phyloP scores from a whole-genome alignment of 2,888 invertebrate species.

The Archips crataeganus region DNA sequence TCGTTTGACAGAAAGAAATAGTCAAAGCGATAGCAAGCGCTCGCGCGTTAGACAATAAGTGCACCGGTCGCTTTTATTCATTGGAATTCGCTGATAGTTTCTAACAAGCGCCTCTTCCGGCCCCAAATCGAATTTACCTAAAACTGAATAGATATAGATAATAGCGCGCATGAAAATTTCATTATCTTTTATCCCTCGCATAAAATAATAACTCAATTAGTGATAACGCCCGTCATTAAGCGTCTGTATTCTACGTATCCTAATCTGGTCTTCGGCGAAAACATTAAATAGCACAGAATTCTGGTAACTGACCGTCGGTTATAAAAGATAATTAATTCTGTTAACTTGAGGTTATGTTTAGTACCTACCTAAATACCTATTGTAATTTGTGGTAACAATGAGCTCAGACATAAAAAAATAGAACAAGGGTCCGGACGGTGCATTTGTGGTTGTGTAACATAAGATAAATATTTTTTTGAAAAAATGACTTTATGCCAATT shows the following conservation, averaged over 20 bases:
- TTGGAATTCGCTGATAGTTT: not conserved
- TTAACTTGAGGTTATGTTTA: not conserved
- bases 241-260: conserved; percentile 19
- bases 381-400: too few species aligned
- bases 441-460: too few species aligned
- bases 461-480: too few species aligned
- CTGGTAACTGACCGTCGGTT: conserved; percentile 1
- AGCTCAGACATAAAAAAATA: too few species aligned
- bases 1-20: too few species aligned
- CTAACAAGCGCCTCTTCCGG: not conserved
- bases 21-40: too few species aligned
- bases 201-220: conserved; percentile 19
- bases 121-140: not conserved
- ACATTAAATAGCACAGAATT: conserved; percentile 9
- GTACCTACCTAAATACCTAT: not conserved
- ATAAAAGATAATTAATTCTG: conserved; percentile 5
- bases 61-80: not conserved
- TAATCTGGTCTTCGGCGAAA: conserved; percentile 21
- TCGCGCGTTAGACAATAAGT: too few species aligned
- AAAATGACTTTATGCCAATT: too few species aligned
- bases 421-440: too few species aligned
- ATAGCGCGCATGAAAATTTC: not conserved
- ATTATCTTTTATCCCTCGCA: not conserved
- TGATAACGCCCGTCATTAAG: conserved; percentile 17
- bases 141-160: not conserved